Evolutionary conservation across 2,797 vertebrate species (phyloP).

Genomic region (Muscicapa comitata): DNA sequence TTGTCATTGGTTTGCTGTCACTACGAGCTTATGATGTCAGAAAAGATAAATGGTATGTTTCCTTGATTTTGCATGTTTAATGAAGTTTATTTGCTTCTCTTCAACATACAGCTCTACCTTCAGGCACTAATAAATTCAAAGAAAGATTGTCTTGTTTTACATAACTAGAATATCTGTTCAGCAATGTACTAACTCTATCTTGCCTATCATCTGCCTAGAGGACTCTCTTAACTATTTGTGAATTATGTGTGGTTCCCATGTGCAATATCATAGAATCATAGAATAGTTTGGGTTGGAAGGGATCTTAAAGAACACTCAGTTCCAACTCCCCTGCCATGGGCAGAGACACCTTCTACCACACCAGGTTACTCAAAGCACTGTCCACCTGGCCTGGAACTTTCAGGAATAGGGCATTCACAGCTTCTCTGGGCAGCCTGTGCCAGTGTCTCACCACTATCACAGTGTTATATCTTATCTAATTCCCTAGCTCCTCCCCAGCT

Average conservation of each 20-base stretch:
- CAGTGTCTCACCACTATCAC: not conserved
- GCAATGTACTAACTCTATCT: not conserved
- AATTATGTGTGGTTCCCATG: not conserved
- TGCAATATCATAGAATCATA: not conserved
- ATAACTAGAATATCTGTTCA: not conserved
- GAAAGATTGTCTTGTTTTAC: not conserved
- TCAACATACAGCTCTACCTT: not conserved
- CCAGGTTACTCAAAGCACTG: not conserved
- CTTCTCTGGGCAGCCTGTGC: not conserved
- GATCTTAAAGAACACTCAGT: not conserved
- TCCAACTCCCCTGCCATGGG: not conserved
- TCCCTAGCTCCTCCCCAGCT: not conserved
- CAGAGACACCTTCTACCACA: not conserved
- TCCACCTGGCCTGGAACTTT: not conserved
- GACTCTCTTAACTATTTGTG: not conserved
- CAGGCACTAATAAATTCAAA: not conserved
- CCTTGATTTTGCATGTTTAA: not conserved
- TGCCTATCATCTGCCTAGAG: not conserved
- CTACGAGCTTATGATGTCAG: not conserved
- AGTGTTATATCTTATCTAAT: not conserved
- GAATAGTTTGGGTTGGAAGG: not conserved
- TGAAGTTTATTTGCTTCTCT: not conserved
- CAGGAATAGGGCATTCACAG: not conserved
- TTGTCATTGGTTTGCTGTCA: not conserved
- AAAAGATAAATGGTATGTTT: not conserved